phyloP scores from a whole-genome alignment of 2,888 invertebrate species.

The Podabrus alpinus region DNA sequence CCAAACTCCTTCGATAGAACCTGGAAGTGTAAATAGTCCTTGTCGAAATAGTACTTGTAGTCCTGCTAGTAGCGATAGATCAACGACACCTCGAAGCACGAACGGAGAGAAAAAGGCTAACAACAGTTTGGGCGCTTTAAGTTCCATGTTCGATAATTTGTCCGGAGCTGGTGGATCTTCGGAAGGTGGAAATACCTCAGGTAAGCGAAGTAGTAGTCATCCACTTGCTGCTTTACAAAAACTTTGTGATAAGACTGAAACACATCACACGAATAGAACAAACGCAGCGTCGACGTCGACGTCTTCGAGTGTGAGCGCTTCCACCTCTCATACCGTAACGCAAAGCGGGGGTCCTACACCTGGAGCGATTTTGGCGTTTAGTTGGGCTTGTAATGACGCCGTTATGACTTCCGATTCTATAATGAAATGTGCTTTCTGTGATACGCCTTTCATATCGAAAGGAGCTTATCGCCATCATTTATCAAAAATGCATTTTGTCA shows the following conservation, averaged over 20 bases:
- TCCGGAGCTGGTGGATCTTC: conserved; percentile 61
- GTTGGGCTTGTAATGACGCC: conserved; percentile 94
- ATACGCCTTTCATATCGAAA: conserved; percentile 94
- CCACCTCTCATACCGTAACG: conserved; percentile 44
- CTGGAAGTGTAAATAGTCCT: conserved; percentile 61
- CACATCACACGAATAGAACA: conserved; percentile 62
- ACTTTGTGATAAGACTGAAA: conserved; percentile 93
- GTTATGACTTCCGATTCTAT: conserved; percentile 84
- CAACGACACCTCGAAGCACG: conserved; percentile 73
- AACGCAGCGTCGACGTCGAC: conserved; percentile 43
- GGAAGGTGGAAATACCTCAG: conserved; percentile 59
- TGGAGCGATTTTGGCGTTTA: conserved; percentile 86
- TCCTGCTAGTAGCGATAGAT: conserved; percentile 77
- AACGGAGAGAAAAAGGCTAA: conserved; percentile 63
- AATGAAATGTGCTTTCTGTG: conserved; percentile 94
- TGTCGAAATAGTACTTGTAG: conserved; percentile 66
- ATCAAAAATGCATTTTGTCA: conserved; percentile 94
- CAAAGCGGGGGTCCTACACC: conserved; percentile 63
- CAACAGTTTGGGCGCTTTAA: conserved; percentile 79
- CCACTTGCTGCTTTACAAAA: conserved; percentile 94
- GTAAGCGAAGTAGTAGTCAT: conserved; percentile 77
- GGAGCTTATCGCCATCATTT: conserved; percentile 96
- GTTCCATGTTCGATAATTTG: conserved; percentile 88
- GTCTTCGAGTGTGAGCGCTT: conserved; percentile 43
- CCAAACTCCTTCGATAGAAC: conserved; percentile 48